These are phyloP conservation scores for Amblyopsis hoosieri DNA, from an alignment of 2,797 vertebrate species.

Conservation along the genomic window DNA sequence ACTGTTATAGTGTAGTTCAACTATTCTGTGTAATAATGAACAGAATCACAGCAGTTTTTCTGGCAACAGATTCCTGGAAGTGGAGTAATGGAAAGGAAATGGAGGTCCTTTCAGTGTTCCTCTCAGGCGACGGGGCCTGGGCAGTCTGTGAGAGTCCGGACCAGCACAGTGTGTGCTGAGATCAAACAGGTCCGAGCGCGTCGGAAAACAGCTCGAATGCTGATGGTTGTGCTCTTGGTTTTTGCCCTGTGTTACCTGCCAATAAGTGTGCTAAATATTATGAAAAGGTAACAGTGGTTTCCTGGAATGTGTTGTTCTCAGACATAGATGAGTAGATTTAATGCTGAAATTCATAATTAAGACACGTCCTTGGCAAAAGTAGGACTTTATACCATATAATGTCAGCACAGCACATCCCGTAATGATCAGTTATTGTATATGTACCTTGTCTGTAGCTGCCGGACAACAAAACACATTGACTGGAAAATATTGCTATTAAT, in stretches of 20 bases:
- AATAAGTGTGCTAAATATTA: conserved; percentile 93
- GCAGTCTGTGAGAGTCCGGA: conserved; percentile 81
- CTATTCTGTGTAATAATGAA: too few relatives aligned
- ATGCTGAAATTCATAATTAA: too few relatives aligned
- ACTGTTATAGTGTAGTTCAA: too few relatives aligned
- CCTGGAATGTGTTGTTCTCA: background rate
- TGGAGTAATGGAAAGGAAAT: conserved; percentile 89
- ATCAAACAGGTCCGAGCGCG: conserved; percentile 92
- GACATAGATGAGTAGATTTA: background rate
- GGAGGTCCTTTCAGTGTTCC: conserved; percentile 84
- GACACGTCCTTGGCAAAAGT: too few relatives aligned
- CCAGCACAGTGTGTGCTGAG: conserved; percentile 87
- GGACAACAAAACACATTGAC: too few relatives aligned
- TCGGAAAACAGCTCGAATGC: conserved; percentile 94
- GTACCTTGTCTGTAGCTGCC: too few relatives aligned
- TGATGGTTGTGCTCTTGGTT: conserved; percentile 94
- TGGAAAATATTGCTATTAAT: too few relatives aligned
- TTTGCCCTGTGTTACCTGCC: conserved; percentile 96
- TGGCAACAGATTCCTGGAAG: conserved; percentile 89
- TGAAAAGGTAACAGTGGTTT: conserved; percentile 86
- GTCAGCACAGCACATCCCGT: too few relatives aligned
- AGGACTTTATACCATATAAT: too few relatives aligned
- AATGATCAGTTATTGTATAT: too few relatives aligned
- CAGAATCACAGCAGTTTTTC: background rate
- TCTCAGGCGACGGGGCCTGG: conserved; percentile 68